Base-by-base conservation (phyloP, 1,140 invertebrate genomes). In the Oppia nitens region DNA sequence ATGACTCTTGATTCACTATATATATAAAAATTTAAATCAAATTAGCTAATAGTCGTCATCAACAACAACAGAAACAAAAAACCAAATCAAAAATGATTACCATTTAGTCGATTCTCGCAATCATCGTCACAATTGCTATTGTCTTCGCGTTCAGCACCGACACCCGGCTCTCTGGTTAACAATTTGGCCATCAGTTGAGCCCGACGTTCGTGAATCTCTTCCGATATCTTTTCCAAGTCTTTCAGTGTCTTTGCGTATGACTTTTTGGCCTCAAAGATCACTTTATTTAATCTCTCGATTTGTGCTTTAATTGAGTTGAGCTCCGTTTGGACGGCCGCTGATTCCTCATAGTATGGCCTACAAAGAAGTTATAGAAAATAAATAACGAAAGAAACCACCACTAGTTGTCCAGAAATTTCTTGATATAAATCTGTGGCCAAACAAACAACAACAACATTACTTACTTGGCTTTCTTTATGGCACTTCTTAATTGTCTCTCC, bases 91-190 rank as follows among this genome's bases (percentile, higher is more conserved):
- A n/a, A n/a, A n/a, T n/a, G n/a, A n/a, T n/a, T n/a, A n/a, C n/a
- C n/a, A n/a, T n/a, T n/a, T n/a, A n/a, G n/a, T n/a, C n/a, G n/a
- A n/a, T n/a, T n/a, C n/a, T n/a, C n/a, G n/a, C n/a, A n/a, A n/a
- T n/a, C n/a, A n/a, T n/a, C n/a, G n/a, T n/a, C n/a, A n/a, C 32
- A 9, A 57, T 52, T 49, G 23, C 24, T 3, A 32, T 24, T 62
- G 12, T 61, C 27, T 45, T 62, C 60, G 40, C 56, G 62, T 60
- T 92, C 88, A 1, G 88, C 87, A 3, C 89, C 89, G 2, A 93
- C 88, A 1, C 88, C 88, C 0, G 88, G 88, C 69, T 91, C 87
- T 64, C 88, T 72, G 0, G 83, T 84, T 23, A 64, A 65, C 47
- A 61, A 60, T 2, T 66, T 61, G 27, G 68, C 27, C 11, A 64